Evolutionary conservation across 2,113 vertebrate species (phyloP).

Genomic region (Machaerirhynchus nigripectus): DNA sequence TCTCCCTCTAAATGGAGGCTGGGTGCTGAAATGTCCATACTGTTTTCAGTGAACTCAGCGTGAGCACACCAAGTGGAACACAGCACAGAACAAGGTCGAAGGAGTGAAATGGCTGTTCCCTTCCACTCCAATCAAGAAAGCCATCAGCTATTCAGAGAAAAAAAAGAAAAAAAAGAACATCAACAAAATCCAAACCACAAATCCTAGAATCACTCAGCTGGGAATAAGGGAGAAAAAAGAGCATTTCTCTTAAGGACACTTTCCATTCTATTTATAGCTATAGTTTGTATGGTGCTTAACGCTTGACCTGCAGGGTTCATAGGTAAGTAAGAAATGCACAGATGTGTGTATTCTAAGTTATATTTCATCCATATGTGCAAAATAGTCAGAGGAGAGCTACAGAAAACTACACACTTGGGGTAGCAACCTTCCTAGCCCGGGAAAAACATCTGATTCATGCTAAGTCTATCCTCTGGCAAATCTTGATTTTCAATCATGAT

Average conservation of each 20-base stretch:
- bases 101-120: background rate
- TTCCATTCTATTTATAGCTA: background rate
- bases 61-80: background rate
- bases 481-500: background rate
- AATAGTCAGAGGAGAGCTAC: background rate
- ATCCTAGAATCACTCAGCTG: background rate
- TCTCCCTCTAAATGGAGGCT: background rate
- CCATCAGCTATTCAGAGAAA: background rate
- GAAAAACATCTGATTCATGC: background rate
- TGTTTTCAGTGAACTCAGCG: background rate
- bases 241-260: background rate
- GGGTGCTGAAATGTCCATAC: background rate
- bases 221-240: background rate
- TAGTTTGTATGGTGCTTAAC: background rate
- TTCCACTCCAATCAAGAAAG: background rate
- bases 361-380: constrained; percentile 39
- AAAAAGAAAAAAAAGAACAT: fast-evolving
- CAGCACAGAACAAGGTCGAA: background rate
- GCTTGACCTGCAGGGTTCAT: background rate
- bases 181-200: background rate
- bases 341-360: background rate
- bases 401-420: background rate
- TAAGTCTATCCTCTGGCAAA: background rate
- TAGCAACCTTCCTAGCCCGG: background rate
- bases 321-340: constrained; percentile 18